A percentile compares a stretch with the other conserved stretches of the same genome.
Conservation (phyloP, 2,113 vertebrate genomes). For the Lates calcarifer region DNA sequence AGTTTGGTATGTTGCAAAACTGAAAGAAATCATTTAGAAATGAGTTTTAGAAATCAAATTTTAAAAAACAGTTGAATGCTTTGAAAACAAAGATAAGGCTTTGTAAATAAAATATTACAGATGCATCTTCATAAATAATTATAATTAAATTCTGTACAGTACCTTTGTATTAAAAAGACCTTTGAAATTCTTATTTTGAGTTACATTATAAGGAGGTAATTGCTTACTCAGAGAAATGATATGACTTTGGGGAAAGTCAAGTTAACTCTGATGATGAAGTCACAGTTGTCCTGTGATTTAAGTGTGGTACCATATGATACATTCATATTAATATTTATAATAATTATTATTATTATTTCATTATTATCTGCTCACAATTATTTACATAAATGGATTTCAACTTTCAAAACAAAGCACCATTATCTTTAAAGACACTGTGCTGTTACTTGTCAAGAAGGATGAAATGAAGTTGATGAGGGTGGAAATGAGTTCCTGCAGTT, state of each 20-base stretch:
- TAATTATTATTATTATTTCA: neutral
- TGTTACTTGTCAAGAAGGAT: neutral
- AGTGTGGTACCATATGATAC: neutral
- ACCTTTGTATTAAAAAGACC: neutral
- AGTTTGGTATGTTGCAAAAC: neutral
- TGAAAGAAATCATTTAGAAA: neutral
- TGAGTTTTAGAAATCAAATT: neutral
- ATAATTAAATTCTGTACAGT: neutral
- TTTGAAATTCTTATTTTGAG: neutral
- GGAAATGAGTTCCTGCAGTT: conserved; percentile 42
- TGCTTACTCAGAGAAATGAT: neutral
- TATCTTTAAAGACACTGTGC: conserved; percentile 19
- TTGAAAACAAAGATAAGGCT: neutral
- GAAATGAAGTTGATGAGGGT: conserved; percentile 14
- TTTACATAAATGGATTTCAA: neutral
- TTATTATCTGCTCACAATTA: neutral
- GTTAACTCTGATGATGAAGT: neutral
- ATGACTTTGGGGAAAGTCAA: neutral
- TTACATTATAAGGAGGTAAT: neutral
- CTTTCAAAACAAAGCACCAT: neutral
- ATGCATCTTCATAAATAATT: neutral
- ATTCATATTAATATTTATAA: too few relatives aligned
- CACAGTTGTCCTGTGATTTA: neutral
- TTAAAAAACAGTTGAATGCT: neutral
- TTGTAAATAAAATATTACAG: neutral